Evolutionary conservation across 1,140 invertebrate species (phyloP).

Genomic region (Heterodera schachtii): DNA sequence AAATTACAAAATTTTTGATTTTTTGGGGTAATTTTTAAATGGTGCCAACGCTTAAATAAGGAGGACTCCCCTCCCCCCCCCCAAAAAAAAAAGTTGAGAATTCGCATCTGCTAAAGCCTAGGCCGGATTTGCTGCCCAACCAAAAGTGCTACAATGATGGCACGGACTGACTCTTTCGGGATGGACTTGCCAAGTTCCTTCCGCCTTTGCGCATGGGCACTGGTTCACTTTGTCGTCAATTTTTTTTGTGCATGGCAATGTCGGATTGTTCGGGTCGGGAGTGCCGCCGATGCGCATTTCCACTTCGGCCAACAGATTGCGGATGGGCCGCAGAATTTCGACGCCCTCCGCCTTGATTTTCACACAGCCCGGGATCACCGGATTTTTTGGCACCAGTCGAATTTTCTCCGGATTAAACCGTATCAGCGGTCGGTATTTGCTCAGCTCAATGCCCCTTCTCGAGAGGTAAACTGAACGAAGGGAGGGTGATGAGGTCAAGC

Average conservation of each 20-base stretch:
- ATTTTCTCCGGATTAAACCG: constrained; percentile 66
- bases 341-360: constrained; percentile 66
- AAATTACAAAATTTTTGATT: too few species aligned
- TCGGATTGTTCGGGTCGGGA: constrained; percentile 64
- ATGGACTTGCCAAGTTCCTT: constrained; percentile 57
- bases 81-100: neutral
- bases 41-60: too few species aligned
- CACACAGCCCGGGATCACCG: constrained; percentile 64
- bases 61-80: too few species aligned
- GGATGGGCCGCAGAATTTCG: constrained; percentile 60
- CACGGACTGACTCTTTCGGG: too few species aligned
- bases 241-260: constrained; percentile 64
- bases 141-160: too few species aligned
- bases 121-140: too few species aligned
- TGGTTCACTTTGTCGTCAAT: constrained; percentile 66
- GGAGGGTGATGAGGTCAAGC: neutral
- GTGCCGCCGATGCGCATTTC: constrained; percentile 65
- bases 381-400: constrained; percentile 64
- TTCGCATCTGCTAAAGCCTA: too few species aligned
- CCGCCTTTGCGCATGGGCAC: constrained; percentile 64
- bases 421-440: constrained; percentile 62
- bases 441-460: constrained; percentile 62
- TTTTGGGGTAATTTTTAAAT: too few species aligned
- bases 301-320: constrained; percentile 63
- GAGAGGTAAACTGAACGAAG: constrained; percentile 59